Conservation (phyloP, 2,888 invertebrate species). For the Hetaerina titia region DNA sequence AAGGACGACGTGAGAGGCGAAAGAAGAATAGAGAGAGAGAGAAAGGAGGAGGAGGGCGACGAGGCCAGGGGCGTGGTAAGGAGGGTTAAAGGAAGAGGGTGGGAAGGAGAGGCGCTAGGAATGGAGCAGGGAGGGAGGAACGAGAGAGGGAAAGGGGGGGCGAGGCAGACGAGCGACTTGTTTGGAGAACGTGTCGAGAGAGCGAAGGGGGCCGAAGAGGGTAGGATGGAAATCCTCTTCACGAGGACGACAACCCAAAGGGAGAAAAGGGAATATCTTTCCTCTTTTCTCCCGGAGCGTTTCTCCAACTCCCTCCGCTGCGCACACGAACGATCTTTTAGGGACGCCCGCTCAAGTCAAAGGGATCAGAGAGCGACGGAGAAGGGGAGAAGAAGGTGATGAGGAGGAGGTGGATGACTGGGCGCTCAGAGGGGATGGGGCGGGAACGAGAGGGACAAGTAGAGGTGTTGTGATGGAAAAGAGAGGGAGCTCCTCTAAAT, state of each 20-base stretch:
- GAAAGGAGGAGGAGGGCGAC: neutral
- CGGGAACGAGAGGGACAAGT: neutral
- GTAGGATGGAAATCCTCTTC: slow-evolving; percentile 33
- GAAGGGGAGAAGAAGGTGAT: neutral
- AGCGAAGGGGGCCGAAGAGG: neutral
- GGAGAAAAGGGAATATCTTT: slow-evolving; percentile 10
- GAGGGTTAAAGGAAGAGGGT: neutral
- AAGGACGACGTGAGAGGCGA: no score
- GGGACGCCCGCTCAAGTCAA: neutral
- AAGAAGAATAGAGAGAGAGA: neutral
- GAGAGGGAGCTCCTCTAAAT: neutral
- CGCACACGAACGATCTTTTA: neutral
- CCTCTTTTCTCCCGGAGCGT: neutral
- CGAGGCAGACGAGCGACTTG: slow-evolving; percentile 39
- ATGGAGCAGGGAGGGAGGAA: no score
- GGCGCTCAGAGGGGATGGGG: neutral
- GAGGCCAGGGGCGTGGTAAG: neutral
- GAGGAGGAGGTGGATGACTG: neutral
- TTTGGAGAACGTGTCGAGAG: slow-evolving; percentile 43
- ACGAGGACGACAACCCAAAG: slow-evolving; percentile 24
- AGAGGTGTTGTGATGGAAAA: neutral
- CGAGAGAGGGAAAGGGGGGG: neutral
- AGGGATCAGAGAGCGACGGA: neutral
- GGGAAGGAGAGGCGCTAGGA: neutral
- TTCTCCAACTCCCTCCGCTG: neutral